These are phyloP conservation scores for Conistra vaccinii DNA, from an alignment of 2,888 invertebrate species.

Conservation along the genomic window DNA sequence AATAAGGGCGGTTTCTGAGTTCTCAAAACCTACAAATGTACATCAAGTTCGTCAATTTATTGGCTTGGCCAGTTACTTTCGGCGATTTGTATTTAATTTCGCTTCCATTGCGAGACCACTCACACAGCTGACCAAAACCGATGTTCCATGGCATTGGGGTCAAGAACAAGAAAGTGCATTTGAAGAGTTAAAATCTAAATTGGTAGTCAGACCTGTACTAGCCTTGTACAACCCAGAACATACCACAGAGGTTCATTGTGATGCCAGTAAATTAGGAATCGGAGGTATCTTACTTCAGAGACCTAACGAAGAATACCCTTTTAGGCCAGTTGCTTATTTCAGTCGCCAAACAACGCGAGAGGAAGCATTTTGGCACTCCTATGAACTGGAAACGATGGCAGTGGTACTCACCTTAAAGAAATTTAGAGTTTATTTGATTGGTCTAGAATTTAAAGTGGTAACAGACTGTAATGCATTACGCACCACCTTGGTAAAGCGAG, in stretches of 20 bases:
- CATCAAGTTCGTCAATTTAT: too few relatives aligned
- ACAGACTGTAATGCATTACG: constrained; percentile 48
- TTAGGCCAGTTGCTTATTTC: constrained; percentile 53
- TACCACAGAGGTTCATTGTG: constrained; percentile 60
- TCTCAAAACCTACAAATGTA: background rate
- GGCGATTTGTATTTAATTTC: constrained; percentile 5
- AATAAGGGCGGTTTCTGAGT: background rate
- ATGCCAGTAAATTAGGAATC: constrained; percentile 58
- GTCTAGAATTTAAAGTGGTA: constrained; percentile 27
- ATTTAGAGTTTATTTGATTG: constrained; percentile 55
- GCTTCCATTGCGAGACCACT: constrained; percentile 1
- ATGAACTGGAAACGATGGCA: constrained; percentile 61
- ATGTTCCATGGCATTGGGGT: constrained; percentile 1
- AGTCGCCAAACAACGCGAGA: constrained; percentile 56
- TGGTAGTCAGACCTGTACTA: constrained; percentile 11
- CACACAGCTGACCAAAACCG: constrained; percentile 1
- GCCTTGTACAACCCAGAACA: constrained; percentile 15
- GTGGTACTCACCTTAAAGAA: constrained; percentile 48
- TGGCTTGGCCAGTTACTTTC: constrained; percentile 12
- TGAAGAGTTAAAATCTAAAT: background rate
- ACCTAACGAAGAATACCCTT: background rate
- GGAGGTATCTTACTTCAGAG: constrained; percentile 57
- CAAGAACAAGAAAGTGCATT: constrained; percentile 6
- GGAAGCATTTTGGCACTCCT: constrained; percentile 57
- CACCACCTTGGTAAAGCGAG: constrained; percentile 50